phyloP scores from a whole-genome alignment of 1,140 invertebrate genomes.

The Cotesia glomerata region DNA sequence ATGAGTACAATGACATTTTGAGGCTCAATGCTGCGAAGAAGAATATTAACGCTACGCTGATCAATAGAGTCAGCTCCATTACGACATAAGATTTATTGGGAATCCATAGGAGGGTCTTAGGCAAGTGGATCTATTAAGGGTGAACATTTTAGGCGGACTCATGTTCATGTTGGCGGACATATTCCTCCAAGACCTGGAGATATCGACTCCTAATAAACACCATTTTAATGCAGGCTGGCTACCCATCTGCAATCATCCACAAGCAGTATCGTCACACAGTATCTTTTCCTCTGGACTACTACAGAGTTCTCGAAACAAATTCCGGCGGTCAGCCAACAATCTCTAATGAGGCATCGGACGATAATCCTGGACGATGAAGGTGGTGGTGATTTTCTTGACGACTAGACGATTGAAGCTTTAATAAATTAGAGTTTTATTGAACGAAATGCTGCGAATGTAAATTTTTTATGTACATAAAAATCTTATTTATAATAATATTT shows the following conservation, averaged over 20 bases:
- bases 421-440: not conserved
- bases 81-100: conserved; percentile 86
- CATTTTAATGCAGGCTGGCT: conserved; percentile 95
- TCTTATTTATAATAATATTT: not conserved
- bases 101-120: conserved; percentile 91
- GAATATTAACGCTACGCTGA: conserved; percentile 90
- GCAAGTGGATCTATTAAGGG: conserved; percentile 88
- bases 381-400: conserved; percentile 39
- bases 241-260: conserved; percentile 93
- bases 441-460: not conserved
- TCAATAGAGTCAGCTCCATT: conserved; percentile 67
- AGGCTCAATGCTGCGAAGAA: conserved; percentile 94
- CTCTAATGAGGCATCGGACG: conserved; percentile 45
- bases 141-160: conserved; percentile 80
- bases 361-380: conserved; percentile 46
- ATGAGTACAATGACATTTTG: conserved; percentile 96
- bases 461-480: too few relatives aligned
- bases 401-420: conserved; percentile 2
- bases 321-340: conserved; percentile 61
- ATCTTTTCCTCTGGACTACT: conserved; percentile 89
- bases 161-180: conserved; percentile 94
- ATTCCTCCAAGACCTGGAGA: conserved; percentile 84
- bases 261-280: conserved; percentile 89
- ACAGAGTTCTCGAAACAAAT: conserved; percentile 62
- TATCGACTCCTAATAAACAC: conserved; percentile 92